phyloP scores from a whole-genome alignment of 2,888 invertebrate species.

The Dynastes maya region DNA sequence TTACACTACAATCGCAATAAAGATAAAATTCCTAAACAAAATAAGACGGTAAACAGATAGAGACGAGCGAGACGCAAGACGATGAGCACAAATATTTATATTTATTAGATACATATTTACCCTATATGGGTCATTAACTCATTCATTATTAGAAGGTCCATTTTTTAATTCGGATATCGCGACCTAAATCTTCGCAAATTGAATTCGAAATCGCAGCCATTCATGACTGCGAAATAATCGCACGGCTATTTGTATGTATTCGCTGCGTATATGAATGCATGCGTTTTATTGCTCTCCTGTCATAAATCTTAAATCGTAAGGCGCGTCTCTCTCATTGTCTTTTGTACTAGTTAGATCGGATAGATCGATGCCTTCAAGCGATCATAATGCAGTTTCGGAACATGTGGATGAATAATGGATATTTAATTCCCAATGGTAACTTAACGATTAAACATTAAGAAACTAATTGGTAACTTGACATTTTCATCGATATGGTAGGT shows the following conservation, averaged over 20 bases:
- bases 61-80: conserved; percentile 6
- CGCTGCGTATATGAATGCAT: conserved; percentile 1
- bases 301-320: conserved; percentile 33
- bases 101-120: conserved; percentile 27
- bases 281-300: conserved; percentile 16
- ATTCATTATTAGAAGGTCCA: conserved; percentile 14
- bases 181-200: conserved; percentile 26
- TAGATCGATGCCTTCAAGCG: conserved; percentile 18
- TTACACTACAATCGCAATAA: neutral
- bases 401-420: conserved; percentile 32
- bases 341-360: conserved; percentile 1
- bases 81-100: conserved; percentile 21
- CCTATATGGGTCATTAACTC: conserved; percentile 37
- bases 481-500: conserved; percentile 21
- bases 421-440: conserved; percentile 20
- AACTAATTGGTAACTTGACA: conserved; percentile 30
- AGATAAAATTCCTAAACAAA: conserved; percentile 31
- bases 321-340: conserved; percentile 28
- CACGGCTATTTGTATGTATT: neutral
- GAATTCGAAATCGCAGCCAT: conserved; percentile 20
- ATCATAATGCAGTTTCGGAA: conserved; percentile 23
- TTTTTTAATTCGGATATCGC: conserved; percentile 14
- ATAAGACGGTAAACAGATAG: neutral
- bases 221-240: neutral
- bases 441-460: conserved; percentile 22